A percentile compares a stretch with the other conserved stretches of the same genome.
Conservation (phyloP, 2,888 invertebrate genomes). For the Epinotia bilunana region DNA sequence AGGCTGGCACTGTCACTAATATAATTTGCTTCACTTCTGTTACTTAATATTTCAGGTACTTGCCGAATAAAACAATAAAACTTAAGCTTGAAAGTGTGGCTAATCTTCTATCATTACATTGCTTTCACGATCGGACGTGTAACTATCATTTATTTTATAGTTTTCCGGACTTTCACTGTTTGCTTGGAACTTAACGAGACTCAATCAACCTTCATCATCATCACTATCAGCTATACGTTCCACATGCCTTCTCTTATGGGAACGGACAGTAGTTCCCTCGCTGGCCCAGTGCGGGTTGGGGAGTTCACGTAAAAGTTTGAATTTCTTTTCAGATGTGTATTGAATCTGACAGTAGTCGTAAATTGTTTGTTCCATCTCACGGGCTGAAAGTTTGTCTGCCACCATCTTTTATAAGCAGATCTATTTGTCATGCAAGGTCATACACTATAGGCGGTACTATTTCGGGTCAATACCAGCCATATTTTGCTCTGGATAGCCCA, state of each 20-base stretch:
- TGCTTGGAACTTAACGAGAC: conserved; percentile 44
- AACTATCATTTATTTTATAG: conserved; percentile 56
- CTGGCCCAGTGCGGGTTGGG: too few relatives aligned
- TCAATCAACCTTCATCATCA: conserved; percentile 14
- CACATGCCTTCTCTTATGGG: too few relatives aligned
- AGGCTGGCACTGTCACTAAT: conserved; percentile 32
- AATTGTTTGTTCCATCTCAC: too few relatives aligned
- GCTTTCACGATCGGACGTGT: conserved; percentile 67
- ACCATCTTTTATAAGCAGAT: too few relatives aligned
- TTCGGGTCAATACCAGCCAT: conserved; percentile 30
- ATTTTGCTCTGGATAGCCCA: conserved; percentile 27
- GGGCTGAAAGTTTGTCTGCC: too few relatives aligned
- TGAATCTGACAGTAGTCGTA: too few relatives aligned
- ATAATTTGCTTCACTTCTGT: conserved; percentile 31
- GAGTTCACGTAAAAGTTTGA: too few relatives aligned
- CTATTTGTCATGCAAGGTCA: background rate
- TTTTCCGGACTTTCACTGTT: conserved; percentile 67
- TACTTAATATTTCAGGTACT: conserved; percentile 34
- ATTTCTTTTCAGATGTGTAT: too few relatives aligned
- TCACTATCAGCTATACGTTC: too few relatives aligned
- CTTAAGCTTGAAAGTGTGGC: conserved; percentile 47
- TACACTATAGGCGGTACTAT: background rate
- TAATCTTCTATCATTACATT: conserved; percentile 55
- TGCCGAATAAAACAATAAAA: conserved; percentile 37
- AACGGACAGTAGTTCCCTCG: too few relatives aligned